Evolutionary conservation across 2,113 vertebrate genomes (phyloP).

Genomic region (Ailurus styani): DNA sequence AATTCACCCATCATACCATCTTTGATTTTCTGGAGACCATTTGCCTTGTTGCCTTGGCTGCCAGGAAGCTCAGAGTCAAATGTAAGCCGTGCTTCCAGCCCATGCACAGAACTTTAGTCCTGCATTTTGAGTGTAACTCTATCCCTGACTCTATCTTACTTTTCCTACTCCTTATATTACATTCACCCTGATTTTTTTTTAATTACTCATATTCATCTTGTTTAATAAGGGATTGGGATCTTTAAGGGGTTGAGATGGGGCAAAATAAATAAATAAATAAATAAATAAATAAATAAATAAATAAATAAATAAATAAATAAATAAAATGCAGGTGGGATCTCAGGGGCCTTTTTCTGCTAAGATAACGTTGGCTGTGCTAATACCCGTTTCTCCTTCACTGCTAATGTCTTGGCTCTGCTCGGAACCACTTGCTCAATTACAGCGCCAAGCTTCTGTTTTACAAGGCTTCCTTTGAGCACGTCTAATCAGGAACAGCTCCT

Average conservation of each 20-base stretch:
- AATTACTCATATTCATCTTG: not conserved
- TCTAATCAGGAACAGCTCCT: conserved; percentile 66
- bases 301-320: not conserved
- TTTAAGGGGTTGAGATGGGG: not conserved
- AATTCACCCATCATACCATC: not conserved
- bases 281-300: not conserved
- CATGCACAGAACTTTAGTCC: not conserved
- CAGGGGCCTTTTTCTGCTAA: conserved; percentile 24
- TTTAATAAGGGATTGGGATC: not conserved
- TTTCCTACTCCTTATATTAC: not conserved
- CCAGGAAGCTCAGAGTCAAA: conserved; percentile 44
- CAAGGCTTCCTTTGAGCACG: conserved; percentile 61
- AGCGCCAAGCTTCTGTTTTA: conserved; percentile 63
- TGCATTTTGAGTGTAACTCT: not conserved
- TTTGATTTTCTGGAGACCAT: not conserved
- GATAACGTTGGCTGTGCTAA: conserved; percentile 24
- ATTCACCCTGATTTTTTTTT: not conserved
- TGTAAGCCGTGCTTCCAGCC: not conserved
- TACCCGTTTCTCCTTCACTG: conserved; percentile 54
- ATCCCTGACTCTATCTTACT: not conserved
- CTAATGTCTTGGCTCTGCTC: conserved; percentile 59
- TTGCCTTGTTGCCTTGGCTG: conserved; percentile 29
- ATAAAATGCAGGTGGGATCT: conserved; percentile 11
- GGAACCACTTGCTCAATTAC: conserved; percentile 55
- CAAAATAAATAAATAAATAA: not conserved